A percentile compares a stretch with the other conserved stretches of the same genome.
These are phyloP conservation scores for Charaxes varanes DNA, from an alignment of 1,140 invertebrate species.

Conservation along the genomic window DNA sequence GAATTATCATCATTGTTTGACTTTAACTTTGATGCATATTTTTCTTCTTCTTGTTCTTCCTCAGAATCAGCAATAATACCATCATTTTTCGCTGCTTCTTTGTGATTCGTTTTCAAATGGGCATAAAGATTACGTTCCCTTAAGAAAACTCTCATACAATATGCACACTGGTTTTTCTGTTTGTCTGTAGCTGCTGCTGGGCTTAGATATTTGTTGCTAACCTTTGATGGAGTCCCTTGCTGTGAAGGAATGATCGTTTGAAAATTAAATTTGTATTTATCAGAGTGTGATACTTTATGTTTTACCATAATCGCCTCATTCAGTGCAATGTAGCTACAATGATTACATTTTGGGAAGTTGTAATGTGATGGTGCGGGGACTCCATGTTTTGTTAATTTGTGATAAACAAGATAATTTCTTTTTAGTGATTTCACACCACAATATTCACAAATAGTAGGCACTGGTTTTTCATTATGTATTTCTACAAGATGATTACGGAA, in stretches of 20 bases:
- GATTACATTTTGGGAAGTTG: slow-evolving; percentile 84
- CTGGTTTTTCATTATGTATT: slow-evolving; percentile 86
- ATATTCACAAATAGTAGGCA: slow-evolving; percentile 87
- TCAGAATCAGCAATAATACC: slow-evolving; percentile 79
- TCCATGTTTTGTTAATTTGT: slow-evolving; percentile 87
- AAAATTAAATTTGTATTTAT: slow-evolving; percentile 13
- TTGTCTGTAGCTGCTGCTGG: slow-evolving; percentile 30
- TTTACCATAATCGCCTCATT: slow-evolving; percentile 79
- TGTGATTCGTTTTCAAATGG: slow-evolving; percentile 79
- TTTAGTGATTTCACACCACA: slow-evolving; percentile 86
- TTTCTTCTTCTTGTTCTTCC: slow-evolving; percentile 57
- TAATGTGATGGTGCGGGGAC: slow-evolving; percentile 81
- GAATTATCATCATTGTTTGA: slow-evolving; percentile 10
- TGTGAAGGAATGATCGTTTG: too few species aligned
- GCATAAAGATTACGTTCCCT: slow-evolving; percentile 79
- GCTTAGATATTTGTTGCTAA: slow-evolving; percentile 69
- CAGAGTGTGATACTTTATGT: slow-evolving; percentile 77
- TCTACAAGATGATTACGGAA: slow-evolving; percentile 88
- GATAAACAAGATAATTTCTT: slow-evolving; percentile 85
- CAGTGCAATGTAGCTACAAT: slow-evolving; percentile 84
- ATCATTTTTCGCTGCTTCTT: slow-evolving; percentile 75
- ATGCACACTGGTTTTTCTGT: slow-evolving; percentile 77
- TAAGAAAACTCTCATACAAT: slow-evolving; percentile 79
- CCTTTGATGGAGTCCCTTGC: slow-evolving; percentile 50
- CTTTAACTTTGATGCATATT: slow-evolving; percentile 9